These are phyloP conservation scores for Cecropterus lyciades DNA, from an alignment of 1,140 invertebrate genomes.

Conservation along the genomic window DNA sequence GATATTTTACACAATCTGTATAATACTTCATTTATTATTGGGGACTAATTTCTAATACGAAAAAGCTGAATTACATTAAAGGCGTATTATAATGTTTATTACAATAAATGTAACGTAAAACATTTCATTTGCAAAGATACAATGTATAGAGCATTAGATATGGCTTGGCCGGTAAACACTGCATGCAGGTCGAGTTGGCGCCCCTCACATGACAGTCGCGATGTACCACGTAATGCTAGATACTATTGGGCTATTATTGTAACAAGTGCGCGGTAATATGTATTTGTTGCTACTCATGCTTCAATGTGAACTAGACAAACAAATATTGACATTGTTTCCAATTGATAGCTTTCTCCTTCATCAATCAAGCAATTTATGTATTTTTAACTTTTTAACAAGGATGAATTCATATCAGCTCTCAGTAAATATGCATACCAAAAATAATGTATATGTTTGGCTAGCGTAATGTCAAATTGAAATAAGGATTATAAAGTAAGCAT, in stretches of 20 bases:
- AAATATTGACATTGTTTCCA: background rate
- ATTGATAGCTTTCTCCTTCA: background rate
- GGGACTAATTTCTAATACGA: no score
- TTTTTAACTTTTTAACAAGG: no score
- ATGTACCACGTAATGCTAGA: slow-evolving; percentile 43
- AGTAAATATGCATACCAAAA: no score
- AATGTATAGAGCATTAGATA: background rate
- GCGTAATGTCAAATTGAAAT: no score
- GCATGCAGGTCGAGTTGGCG: background rate
- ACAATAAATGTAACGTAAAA: background rate
- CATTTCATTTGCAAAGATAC: background rate
- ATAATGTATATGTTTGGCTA: no score
- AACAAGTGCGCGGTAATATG: slow-evolving; percentile 38
- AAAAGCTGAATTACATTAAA: no score
- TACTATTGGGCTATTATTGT: slow-evolving; percentile 48
- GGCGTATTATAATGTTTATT: no score
- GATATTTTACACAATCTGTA: no score
- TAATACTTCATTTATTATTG: no score
- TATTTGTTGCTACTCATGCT: slow-evolving; percentile 39
- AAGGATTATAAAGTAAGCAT: no score
- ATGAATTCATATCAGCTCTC: no score
- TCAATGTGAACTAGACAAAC: slow-evolving; percentile 20
- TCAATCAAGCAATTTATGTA: no score
- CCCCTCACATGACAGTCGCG: slow-evolving; percentile 4
- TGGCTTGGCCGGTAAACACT: background rate